Base-by-base conservation (phyloP, 30 jellyfish, hydroid and myxozoan genomes). In the Chironex yamaguchii region DNA sequence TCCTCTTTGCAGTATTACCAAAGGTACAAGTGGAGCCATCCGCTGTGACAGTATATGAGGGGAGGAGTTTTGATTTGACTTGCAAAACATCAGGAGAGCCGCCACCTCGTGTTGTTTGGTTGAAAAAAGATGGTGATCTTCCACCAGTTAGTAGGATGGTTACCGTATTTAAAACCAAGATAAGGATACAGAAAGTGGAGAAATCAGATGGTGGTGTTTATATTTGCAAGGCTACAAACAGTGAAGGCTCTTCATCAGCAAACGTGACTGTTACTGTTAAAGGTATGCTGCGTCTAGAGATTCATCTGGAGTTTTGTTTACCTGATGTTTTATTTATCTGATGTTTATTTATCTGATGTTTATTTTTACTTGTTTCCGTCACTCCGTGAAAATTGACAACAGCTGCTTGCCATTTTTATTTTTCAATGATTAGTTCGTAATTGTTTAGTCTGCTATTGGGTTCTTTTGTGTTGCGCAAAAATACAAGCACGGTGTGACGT, bases 1-100 rank as follows among this genome's bases (percentile, higher is more conserved):
- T n/a, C n/a, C n/a, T n/a, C n/a, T n/a, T n/a, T n/a, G 66, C 88
- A 89, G 91, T 75, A 0, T 93, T 93, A 17, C 97, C 99, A 31
- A 34, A 84, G 1, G 85, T 87, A 24, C 67, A 79, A 2, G 86
- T 94, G 12, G 20, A 52, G 0, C 92, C 65, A 28, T 34, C 52
- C 11, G 50, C 58, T 4, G 54, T 74, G 3, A 20, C 84, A n/a
- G 96, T 85, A 3, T 69, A 88, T 34, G 99, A 94, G 63, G 91
- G 90, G 52, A 96, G 89, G 21, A 36, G 29, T 35, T 85, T 69
- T 1, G 87, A 77, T 20, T 52, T 94, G 30, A 34, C 96, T 1
- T 94, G 99, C 66, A 82, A 64, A 54, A 91, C 82, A 17, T 81
- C 53, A 11, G 95, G 97, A 2, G 93, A 76, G 14, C 97, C 97